Evolutionary conservation across 2,888 invertebrate genomes (phyloP).

Genomic region (Diarsia mendica): DNA sequence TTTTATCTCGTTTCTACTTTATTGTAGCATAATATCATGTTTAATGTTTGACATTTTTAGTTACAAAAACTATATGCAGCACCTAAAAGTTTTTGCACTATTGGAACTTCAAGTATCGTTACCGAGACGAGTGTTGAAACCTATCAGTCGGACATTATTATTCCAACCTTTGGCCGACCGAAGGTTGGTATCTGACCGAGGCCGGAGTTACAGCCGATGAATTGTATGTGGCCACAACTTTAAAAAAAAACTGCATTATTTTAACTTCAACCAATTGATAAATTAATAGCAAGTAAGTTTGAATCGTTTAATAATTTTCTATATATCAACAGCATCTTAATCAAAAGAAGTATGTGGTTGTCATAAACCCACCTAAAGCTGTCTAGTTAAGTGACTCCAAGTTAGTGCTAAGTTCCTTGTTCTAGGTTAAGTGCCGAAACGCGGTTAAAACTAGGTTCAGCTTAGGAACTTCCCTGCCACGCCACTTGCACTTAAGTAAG

Average conservation of each 20-base stretch:
- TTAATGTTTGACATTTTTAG: neutral
- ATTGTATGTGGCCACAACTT: too few relatives aligned
- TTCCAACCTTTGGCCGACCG: too few relatives aligned
- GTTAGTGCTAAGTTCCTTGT: conserved; percentile 37
- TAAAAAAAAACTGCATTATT: too few relatives aligned
- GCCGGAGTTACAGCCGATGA: too few relatives aligned
- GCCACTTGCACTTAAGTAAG: neutral
- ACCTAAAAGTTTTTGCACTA: neutral
- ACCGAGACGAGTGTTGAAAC: too few relatives aligned
- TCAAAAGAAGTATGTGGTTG: conserved; percentile 2
- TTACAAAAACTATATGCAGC: neutral
- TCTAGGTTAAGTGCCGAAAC: conserved; percentile 46
- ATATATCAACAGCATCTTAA: neutral
- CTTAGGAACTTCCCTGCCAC: conserved; percentile 9
- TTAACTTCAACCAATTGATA: too few relatives aligned
- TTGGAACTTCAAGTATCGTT: too few relatives aligned
- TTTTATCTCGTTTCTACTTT: neutral
- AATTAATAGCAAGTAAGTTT: too few relatives aligned
- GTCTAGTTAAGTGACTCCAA: conserved; percentile 39
- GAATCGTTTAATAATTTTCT: too few relatives aligned
- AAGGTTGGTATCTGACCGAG: too few relatives aligned
- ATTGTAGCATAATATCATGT: neutral
- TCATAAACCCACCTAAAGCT: conserved; percentile 20
- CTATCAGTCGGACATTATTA: too few relatives aligned
- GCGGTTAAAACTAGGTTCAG: conserved; percentile 42